Conservation (phyloP, 2,888 invertebrate genomes). For the Apodemia mormo region DNA sequence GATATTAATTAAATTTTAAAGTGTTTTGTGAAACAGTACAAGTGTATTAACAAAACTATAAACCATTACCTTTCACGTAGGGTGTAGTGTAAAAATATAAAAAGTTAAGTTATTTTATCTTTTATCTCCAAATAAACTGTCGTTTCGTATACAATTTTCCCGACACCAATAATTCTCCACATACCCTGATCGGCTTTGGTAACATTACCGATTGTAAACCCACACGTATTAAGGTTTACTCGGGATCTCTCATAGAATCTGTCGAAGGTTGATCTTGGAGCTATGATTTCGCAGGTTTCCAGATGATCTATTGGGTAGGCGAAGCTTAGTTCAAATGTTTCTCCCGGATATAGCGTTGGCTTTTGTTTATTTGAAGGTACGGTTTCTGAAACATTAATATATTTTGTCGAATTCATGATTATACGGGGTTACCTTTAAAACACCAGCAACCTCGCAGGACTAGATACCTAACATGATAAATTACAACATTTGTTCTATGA, state of each 20-base stretch:
- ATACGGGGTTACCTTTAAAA: too few species aligned
- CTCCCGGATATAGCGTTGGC: slow-evolving; percentile 43
- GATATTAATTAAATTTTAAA: too few species aligned
- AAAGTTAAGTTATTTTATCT: slow-evolving; percentile 28
- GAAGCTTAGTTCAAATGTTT: slow-evolving; percentile 51
- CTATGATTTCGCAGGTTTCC: slow-evolving; percentile 54
- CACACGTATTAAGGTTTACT: slow-evolving; percentile 47
- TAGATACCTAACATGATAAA: too few species aligned
- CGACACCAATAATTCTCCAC: slow-evolving; percentile 62
- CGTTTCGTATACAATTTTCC: slow-evolving; percentile 54
- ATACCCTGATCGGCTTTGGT: slow-evolving; percentile 51
- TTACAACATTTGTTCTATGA: too few species aligned
- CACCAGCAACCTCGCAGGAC: too few species aligned
- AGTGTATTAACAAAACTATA: too few species aligned
- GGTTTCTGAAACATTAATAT: slow-evolving; percentile 49
- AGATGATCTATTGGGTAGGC: slow-evolving; percentile 51
- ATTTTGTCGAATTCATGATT: too few species aligned
- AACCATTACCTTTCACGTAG: neutral
- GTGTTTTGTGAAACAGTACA: too few species aligned
- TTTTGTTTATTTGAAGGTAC: slow-evolving; percentile 41
- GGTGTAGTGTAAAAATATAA: neutral
- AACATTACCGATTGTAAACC: slow-evolving; percentile 53
- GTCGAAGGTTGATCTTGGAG: slow-evolving; percentile 54
- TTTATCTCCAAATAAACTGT: slow-evolving; percentile 41
- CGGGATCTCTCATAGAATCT: slow-evolving; percentile 53